phyloP scores from a whole-genome alignment of 2,888 invertebrate species.

The Diachrysia chrysitis region DNA sequence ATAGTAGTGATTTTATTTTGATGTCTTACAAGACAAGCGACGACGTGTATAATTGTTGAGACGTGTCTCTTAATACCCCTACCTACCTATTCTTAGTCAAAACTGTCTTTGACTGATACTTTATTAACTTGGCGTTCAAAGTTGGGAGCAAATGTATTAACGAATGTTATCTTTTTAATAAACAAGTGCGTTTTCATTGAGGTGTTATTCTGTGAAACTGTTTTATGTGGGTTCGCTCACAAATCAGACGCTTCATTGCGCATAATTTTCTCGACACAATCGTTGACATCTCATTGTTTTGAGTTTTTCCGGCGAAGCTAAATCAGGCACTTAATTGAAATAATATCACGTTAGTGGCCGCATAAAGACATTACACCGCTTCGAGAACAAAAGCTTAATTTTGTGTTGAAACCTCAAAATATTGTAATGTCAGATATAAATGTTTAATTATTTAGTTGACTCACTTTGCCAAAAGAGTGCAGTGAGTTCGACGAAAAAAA shows the following conservation, averaged over 20 bases:
- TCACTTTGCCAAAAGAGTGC: conserved; percentile 71
- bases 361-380: conserved; percentile 81
- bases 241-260: conserved; percentile 81
- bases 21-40: conserved; percentile 87
- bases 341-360: conserved; percentile 84
- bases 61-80: conserved; percentile 78
- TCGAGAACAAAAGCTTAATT: conserved; percentile 84
- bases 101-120: conserved; percentile 71
- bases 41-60: conserved; percentile 85
- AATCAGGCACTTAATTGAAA: conserved; percentile 86
- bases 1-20: conserved; percentile 88
- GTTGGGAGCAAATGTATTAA: conserved; percentile 59
- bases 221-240: conserved; percentile 68
- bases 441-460: conserved; percentile 76
- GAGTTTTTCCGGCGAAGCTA: conserved; percentile 82
- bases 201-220: conserved; percentile 48
- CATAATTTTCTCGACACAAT: conserved; percentile 80
- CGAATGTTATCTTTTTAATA: conserved; percentile 59
- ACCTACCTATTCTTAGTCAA: conserved; percentile 78
- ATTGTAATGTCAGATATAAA: conserved; percentile 78
- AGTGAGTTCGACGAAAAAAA: conserved; percentile 65
- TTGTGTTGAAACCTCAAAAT: conserved; percentile 83
- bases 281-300: conserved; percentile 85
- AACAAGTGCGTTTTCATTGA: conserved; percentile 46
- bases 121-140: conserved; percentile 67